Percentiles rank a stretch among this genome's conserved stretches.
Evolutionary conservation across 2,113 vertebrate genomes (phyloP).

Genomic region (Lepisosteus oculatus): DNA sequence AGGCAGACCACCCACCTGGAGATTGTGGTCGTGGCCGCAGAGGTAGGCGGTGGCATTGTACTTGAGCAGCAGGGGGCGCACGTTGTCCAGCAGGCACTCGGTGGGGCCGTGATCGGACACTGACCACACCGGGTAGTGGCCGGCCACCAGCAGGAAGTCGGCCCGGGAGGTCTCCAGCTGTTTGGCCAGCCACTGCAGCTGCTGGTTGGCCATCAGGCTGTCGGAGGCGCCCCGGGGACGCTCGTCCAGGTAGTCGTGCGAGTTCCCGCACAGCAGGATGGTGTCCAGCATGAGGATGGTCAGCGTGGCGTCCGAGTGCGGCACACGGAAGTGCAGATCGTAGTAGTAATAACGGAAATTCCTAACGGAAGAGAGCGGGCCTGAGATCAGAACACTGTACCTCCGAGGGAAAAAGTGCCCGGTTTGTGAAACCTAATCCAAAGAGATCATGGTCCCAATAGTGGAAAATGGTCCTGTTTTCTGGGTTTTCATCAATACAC

Average conservation of each 20-base stretch:
- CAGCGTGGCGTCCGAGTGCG: conserved; percentile 63
- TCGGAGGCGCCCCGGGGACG: conserved; percentile 57
- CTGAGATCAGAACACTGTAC: too few species aligned
- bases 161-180: conserved; percentile 70
- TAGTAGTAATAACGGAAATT: conserved; percentile 82
- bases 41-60: conserved; percentile 80
- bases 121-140: conserved; percentile 90
- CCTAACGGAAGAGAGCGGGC: conserved; percentile 47
- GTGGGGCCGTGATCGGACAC: conserved; percentile 85
- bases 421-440: too few species aligned
- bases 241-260: conserved; percentile 64
- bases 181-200: conserved; percentile 77
- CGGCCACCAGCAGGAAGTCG: conserved; percentile 79
- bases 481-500: too few species aligned
- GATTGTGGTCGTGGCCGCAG: conserved; percentile 87
- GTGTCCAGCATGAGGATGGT: conserved; percentile 88
- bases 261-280: conserved; percentile 77
- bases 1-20: conserved; percentile 68
- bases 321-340: conserved; percentile 74
- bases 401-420: too few species aligned
- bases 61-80: conserved; percentile 71
- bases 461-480: too few species aligned
- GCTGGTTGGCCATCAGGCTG: conserved; percentile 53
- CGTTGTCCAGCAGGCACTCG: conserved; percentile 65
- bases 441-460: too few species aligned